Evolutionary conservation across 2,113 vertebrate genomes (phyloP).

Genomic region (Rattus rattus): DNA sequence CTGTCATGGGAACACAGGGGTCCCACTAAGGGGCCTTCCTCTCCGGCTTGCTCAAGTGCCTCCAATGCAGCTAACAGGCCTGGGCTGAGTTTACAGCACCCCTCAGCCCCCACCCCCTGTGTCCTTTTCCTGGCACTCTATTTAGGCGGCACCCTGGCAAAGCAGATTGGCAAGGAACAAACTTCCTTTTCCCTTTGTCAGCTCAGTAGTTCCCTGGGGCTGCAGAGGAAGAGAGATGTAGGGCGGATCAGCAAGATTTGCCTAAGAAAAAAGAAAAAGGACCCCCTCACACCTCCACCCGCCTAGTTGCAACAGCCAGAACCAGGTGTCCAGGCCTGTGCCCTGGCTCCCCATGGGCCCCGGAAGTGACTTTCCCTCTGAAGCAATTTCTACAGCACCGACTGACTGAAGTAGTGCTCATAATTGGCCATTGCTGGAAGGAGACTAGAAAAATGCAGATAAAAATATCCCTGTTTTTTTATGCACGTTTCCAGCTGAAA

Average conservation of each 20-base stretch:
- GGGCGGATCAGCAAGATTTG: conserved; percentile 78
- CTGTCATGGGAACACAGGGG: neutral
- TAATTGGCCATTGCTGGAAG: conserved; percentile 86
- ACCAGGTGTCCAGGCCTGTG: conserved; percentile 78
- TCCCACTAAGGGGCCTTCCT: neutral
- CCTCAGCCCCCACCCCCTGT: rapidly evolving
- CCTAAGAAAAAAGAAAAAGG: conserved; percentile 54
- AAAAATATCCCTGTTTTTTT: conserved; percentile 87
- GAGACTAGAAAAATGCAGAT: conserved; percentile 70
- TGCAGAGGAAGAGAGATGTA: conserved; percentile 57
- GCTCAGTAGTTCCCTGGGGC: conserved; percentile 76
- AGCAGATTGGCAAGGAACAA: conserved; percentile 52
- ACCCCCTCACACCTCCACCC: neutral
- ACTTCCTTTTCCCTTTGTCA: conserved; percentile 79
- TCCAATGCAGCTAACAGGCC: neutral
- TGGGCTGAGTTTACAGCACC: neutral
- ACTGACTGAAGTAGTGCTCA: conserved; percentile 85
- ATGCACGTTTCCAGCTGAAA: conserved; percentile 87
- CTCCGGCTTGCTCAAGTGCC: neutral
- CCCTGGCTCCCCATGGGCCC: conserved; percentile 62
- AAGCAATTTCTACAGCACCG: conserved; percentile 84
- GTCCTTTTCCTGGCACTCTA: neutral
- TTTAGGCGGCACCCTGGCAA: conserved; percentile 39
- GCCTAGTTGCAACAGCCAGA: neutral
- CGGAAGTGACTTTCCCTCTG: conserved; percentile 81